Evolutionary conservation across 64 coral and sea anemone genomes (phyloP).

Genomic region (Montipora cactus): DNA sequence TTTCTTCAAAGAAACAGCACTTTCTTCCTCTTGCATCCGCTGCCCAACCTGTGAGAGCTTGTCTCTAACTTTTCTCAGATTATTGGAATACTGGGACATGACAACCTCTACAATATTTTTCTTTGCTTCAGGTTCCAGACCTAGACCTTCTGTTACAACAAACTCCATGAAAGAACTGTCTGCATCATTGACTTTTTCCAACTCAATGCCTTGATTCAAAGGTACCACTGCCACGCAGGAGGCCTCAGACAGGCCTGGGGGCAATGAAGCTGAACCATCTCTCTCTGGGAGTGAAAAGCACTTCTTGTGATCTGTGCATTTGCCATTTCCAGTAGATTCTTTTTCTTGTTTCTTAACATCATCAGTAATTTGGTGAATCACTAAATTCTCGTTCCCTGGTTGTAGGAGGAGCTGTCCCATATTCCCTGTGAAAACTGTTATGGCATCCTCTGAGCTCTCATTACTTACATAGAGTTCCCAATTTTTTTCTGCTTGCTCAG

Average conservation of each 20-base stretch:
- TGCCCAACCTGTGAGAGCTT: constrained; percentile 10
- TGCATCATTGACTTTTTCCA: background rate
- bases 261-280: background rate
- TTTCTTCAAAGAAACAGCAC: background rate
- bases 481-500: background rate
- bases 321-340: background rate
- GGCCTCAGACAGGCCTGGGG: background rate
- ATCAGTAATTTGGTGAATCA: no score
- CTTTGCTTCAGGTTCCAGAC: background rate
- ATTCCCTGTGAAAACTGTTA: background rate
- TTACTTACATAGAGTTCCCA: background rate
- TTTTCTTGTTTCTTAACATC: no score
- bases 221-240: background rate
- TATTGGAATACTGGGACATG: background rate
- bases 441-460: background rate
- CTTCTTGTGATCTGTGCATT: background rate
- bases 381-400: background rate
- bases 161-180: constrained; percentile 14
- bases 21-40: background rate
- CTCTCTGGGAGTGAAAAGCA: background rate
- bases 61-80: background rate
- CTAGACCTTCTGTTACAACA: constrained; percentile 3
- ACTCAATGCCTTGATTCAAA: background rate
- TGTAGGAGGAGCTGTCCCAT: background rate
- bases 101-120: constrained; percentile 3